Percentiles rank a stretch among this genome's conserved stretches.
Evolutionary conservation across 2,113 vertebrate genomes (phyloP).

Genomic region (Spheniscus mendiculus): DNA sequence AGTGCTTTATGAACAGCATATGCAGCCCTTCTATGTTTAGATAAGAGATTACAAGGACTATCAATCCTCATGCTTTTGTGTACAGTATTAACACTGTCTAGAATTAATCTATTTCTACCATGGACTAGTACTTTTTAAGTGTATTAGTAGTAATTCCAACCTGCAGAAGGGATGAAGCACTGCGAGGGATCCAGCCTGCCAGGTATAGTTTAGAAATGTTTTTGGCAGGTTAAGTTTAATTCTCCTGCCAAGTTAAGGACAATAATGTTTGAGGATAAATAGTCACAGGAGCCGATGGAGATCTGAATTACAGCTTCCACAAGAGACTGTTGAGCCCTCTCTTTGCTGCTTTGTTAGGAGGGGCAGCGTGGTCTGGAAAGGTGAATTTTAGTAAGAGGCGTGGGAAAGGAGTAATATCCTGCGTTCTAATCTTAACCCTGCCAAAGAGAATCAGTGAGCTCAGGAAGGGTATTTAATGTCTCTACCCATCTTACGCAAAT

Average conservation of each 20-base stretch:
- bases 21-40: conserved; percentile 32
- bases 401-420: neutral
- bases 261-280: neutral
- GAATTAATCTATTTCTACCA: neutral
- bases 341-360: neutral
- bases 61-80: conserved; percentile 29
- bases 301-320: neutral
- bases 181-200: neutral
- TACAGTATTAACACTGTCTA: neutral
- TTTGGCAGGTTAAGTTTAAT: neutral
- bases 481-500: neutral
- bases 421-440: neutral
- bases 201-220: neutral
- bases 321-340: neutral
- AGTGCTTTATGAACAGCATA: conserved; percentile 48
- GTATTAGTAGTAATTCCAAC: neutral
- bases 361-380: neutral
- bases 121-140: neutral
- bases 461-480: neutral
- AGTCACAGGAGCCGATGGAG: neutral
- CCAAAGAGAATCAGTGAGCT: neutral
- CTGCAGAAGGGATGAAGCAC: neutral
- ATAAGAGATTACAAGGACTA: conserved; percentile 58
- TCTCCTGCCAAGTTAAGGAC: neutral
- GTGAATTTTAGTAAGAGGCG: neutral